A percentile compares a stretch with the other conserved stretches of the same genome.
Conservation (phyloP, 2,888 invertebrate species). For the Drosophila limbata region DNA sequence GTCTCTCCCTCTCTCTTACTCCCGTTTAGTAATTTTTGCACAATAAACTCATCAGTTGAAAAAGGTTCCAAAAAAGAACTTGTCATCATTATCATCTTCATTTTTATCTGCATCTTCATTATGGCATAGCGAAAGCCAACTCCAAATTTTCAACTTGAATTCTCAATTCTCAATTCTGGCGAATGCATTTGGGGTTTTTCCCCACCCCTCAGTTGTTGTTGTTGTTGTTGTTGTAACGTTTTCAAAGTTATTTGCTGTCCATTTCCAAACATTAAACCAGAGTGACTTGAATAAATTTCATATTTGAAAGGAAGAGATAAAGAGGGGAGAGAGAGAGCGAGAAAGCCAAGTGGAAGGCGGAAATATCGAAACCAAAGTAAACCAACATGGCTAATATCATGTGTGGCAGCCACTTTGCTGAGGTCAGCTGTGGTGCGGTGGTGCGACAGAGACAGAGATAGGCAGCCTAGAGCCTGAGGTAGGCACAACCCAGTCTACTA, state of each 20-base stretch:
- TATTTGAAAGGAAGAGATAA: slow-evolving; percentile 61
- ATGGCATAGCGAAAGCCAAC: slow-evolving; percentile 21
- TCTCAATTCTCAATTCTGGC: slow-evolving; percentile 39
- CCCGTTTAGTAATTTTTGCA: slow-evolving; percentile 18
- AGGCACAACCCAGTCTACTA: slow-evolving; percentile 26
- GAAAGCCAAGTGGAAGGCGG: slow-evolving; percentile 39
- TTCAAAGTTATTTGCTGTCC: slow-evolving; percentile 79
- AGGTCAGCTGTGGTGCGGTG: slow-evolving; percentile 39
- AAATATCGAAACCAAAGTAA: slow-evolving; percentile 74
- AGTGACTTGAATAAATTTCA: slow-evolving; percentile 82
- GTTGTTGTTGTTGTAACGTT: slow-evolving; percentile 67
- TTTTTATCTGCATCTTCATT: slow-evolving; percentile 27
- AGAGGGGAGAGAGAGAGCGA: neutral
- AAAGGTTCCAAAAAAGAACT: slow-evolving; percentile 43
- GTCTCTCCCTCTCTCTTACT: neutral
- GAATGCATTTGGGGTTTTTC: slow-evolving; percentile 22
- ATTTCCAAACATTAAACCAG: slow-evolving; percentile 78
- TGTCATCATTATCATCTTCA: slow-evolving; percentile 55
- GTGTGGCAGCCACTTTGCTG: slow-evolving; percentile 57
- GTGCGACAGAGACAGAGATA: neutral
- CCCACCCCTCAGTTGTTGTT: slow-evolving; percentile 5
- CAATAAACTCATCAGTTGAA: slow-evolving; percentile 59
- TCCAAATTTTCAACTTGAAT: slow-evolving; percentile 42
- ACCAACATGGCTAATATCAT: slow-evolving; percentile 76
- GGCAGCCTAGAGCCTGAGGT: slow-evolving; percentile 34